phyloP scores from a whole-genome alignment of 2,113 vertebrate genomes.

The Pseudonaja textilis region DNA sequence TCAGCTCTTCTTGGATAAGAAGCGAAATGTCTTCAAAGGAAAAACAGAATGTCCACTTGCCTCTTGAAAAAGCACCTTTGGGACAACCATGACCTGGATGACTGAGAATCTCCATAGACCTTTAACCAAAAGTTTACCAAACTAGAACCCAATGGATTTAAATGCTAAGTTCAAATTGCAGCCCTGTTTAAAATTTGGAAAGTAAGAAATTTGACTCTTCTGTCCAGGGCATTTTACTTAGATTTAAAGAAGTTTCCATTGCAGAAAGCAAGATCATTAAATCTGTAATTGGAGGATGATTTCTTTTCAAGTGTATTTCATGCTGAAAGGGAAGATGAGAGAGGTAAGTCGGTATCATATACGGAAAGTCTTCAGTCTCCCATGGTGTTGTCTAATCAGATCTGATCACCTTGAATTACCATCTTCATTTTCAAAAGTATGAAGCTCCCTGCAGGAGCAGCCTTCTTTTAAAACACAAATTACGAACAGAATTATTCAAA shows the following conservation, averaged over 20 bases:
- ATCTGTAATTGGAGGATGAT: neutral
- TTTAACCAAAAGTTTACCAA: neutral
- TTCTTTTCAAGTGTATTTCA: conserved; percentile 18
- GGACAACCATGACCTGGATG: no score
- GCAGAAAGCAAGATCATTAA: conserved; percentile 2
- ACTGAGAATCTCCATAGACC: no score
- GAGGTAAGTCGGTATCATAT: neutral
- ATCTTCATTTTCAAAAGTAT: conserved; percentile 50
- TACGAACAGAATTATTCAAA: conserved; percentile 5
- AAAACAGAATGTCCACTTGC: no score
- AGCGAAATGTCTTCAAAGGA: no score
- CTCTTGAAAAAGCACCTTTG: no score
- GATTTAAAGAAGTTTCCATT: conserved; percentile 8
- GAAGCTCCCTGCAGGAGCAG: conserved; percentile 10
- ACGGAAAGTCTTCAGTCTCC: conserved; percentile 15
- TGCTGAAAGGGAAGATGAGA: neutral
- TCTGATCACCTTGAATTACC: conserved; percentile 47
- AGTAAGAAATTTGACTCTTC: neutral
- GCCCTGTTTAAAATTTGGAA: neutral
- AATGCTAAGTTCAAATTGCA: conserved; percentile 15
- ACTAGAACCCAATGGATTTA: neutral
- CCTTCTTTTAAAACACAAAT: conserved; percentile 25
- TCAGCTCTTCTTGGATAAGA: no score
- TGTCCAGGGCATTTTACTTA: neutral
- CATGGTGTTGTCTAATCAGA: conserved; percentile 38